Evolutionary conservation across 1,140 invertebrate genomes (phyloP).

Genomic region (Drosophila sp.): DNA sequence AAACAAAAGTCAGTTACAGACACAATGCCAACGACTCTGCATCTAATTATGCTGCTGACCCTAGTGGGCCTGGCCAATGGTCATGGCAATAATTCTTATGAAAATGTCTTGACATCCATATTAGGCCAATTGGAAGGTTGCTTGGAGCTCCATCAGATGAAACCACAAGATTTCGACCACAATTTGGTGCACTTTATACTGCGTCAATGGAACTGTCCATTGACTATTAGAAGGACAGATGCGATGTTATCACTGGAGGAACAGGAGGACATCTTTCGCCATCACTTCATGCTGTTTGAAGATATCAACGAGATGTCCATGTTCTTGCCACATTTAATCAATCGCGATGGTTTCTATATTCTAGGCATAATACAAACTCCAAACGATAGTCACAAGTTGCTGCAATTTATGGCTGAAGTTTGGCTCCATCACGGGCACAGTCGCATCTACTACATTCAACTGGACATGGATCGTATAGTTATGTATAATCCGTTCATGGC

Average conservation of each 20-base stretch:
- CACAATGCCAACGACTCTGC: conserved; percentile 49
- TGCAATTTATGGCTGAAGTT: conserved; percentile 42
- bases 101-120: conserved; percentile 27
- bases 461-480: conserved; percentile 26
- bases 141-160: conserved; percentile 45
- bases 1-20: conserved; percentile 44
- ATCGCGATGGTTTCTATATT: conserved; percentile 50
- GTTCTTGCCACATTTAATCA: not conserved
- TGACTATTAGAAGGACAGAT: not conserved
- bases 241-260: not conserved
- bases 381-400: not conserved
- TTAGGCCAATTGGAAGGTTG: conserved; percentile 36
- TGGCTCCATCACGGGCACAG: conserved; percentile 54
- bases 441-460: conserved; percentile 57
- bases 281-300: conserved; percentile 38
- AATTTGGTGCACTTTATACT: conserved; percentile 40
- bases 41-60: conserved; percentile 64
- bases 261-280: not conserved
- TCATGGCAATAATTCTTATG: conserved; percentile 27
- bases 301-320: conserved; percentile 19
- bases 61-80: conserved; percentile 30
- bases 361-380: conserved; percentile 16
- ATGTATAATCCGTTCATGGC: conserved; percentile 69
- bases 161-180: conserved; percentile 14
- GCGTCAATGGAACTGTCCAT: not conserved